A percentile compares a stretch with the other conserved stretches of the same genome.
phyloP scores from a whole-genome alignment of 2,888 invertebrate species.

The Copidosoma aretas region DNA sequence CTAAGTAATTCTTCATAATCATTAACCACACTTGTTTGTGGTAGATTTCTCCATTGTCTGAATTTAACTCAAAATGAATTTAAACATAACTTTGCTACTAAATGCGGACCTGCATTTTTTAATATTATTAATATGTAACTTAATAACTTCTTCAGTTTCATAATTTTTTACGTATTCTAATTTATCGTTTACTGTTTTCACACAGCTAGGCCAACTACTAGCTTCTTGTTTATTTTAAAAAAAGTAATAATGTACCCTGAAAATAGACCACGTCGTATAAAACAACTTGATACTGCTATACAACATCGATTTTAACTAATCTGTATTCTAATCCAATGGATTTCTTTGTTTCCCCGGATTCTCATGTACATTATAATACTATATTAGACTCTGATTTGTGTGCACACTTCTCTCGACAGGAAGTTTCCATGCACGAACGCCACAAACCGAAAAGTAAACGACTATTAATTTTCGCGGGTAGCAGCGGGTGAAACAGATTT shows the following conservation, averaged over 20 bases:
- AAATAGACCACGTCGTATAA: slow-evolving; percentile 41
- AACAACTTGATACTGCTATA: slow-evolving; percentile 52
- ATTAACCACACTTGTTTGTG: no score
- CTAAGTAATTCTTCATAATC: no score
- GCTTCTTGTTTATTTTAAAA: slow-evolving; percentile 33
- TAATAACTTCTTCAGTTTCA: background rate
- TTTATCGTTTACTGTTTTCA: slow-evolving; percentile 15
- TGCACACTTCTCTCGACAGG: slow-evolving; percentile 47
- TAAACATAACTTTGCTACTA: background rate
- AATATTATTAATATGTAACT: background rate
- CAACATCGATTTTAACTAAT: slow-evolving; percentile 49
- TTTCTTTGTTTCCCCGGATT: slow-evolving; percentile 52
- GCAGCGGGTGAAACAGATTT: slow-evolving; percentile 50
- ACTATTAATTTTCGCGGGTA: slow-evolving; percentile 47
- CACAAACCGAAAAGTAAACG: slow-evolving; percentile 56
- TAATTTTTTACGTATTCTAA: slow-evolving; percentile 10
- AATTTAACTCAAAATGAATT: background rate
- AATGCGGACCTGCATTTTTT: background rate
- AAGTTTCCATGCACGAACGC: slow-evolving; percentile 49
- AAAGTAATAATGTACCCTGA: slow-evolving; percentile 33
- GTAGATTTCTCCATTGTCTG: background rate
- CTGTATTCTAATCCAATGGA: slow-evolving; percentile 52
- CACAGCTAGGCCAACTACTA: slow-evolving; percentile 27
- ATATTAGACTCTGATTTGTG: slow-evolving; percentile 48
- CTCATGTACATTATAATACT: slow-evolving; percentile 52